phyloP scores from a whole-genome alignment of 1,140 invertebrate species.

The Euwallacea similis region DNA sequence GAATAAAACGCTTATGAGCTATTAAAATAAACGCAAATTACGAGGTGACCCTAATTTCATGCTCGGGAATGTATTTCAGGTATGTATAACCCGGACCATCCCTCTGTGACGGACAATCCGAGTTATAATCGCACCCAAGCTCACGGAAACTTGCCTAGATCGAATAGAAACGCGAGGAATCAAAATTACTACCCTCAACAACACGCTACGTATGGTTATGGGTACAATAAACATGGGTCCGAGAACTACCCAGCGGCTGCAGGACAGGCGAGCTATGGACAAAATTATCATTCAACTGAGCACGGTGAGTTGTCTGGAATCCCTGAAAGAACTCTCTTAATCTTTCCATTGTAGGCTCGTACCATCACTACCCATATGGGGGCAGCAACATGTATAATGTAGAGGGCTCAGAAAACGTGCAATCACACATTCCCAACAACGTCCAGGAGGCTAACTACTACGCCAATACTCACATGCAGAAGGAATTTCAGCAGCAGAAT shows the following conservation, averaged over 20 bases:
- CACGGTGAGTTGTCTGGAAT: slow-evolving; percentile 18
- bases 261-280: slow-evolving; percentile 50
- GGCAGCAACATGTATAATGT: slow-evolving; percentile 45
- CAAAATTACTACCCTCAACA: slow-evolving; percentile 52
- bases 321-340: background rate
- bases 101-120: slow-evolving; percentile 47
- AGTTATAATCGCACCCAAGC: slow-evolving; percentile 55
- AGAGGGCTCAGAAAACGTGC: slow-evolving; percentile 44
- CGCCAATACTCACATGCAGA: slow-evolving; percentile 47
- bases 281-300: slow-evolving; percentile 44
- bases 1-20: background rate
- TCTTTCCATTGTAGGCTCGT: slow-evolving; percentile 21
- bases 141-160: slow-evolving; percentile 39
- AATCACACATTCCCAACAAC: slow-evolving; percentile 41
- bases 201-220: slow-evolving; percentile 48
- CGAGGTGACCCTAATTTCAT: too few relatives aligned
- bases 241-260: slow-evolving; percentile 52
- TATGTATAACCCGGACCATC: slow-evolving; percentile 57
- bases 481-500: slow-evolving; percentile 40
- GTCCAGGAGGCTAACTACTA: slow-evolving; percentile 49
- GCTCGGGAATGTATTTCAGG: slow-evolving; percentile 45
- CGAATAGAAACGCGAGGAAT: slow-evolving; percentile 39
- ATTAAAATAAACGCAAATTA: slow-evolving; percentile 22
- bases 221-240: slow-evolving; percentile 54
- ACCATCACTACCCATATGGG: slow-evolving; percentile 49